Base-by-base conservation (phyloP, 1,140 invertebrate species). In the Drosophila paulistorum region DNA sequence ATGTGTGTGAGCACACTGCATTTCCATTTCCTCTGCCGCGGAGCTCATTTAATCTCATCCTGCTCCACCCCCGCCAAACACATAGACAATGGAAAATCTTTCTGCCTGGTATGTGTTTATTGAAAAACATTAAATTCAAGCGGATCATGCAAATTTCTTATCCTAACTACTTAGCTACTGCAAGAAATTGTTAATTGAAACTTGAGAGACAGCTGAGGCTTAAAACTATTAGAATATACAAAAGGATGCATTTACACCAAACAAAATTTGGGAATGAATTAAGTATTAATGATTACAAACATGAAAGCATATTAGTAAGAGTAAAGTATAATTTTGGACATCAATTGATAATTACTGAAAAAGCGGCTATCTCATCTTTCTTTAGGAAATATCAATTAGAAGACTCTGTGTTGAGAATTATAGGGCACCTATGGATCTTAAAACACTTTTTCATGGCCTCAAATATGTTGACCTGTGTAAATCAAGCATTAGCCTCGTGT, bases 111-210 rank as follows among this genome's bases (percentile, higher is more conserved):
- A 57, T 41, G 81, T 80, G 81, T 77, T 81, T 85, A 77, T 84
- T 84, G 81, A 85, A 84, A 85, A 77, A 39, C 57, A 68, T 75
- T 70, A 79, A 76, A 68, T 69, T 41, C 60, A 14, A 71, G 57
- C 55, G 66, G 73, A 76, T 79, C 72, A 65, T 75, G 68, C 82
- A 80, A 74, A 75, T 79, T 70, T 72, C 69, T n/a, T 41, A 74
- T 66, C 54, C 55, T 11, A 39, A 39, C 37, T 39, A 39, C 41
- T 30, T 42, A 45, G 3, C 42, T 77, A 65, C 57, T 81, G 55
- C 70, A 74, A 78, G 68, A 55, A 62, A 73, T 80, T 69, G 65
- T 69, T 77, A 84, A 85, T 85, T 85, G 78, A 81, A 85, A 78
- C 65, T 79, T 60, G 75, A 74, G 55, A 74, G 51, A 65, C 61